Evolutionary conservation across 2,888 invertebrate species (phyloP), one percentile per base, ranked within the genome.

Genomic region (Cataglyphis livida): DNA sequence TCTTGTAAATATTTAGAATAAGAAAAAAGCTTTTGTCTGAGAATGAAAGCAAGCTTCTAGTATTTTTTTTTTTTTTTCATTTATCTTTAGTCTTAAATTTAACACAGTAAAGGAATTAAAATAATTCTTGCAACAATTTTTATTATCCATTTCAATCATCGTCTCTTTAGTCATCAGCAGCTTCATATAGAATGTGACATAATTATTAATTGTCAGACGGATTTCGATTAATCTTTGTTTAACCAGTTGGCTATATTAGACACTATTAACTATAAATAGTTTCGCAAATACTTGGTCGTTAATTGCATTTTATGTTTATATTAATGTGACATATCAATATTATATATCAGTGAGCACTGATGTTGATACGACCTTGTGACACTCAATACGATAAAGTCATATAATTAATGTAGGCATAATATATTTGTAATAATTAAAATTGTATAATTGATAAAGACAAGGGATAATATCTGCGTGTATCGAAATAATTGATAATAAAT

Each of bases 351-450:
- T 7, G n/a, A 48, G 15, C 28, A 73, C 28, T 38, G 41, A 28
- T 73, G 10, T 12, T 41, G 3, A 41, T 12, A 41, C 41, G 25
- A 59, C 28, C 41, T 73, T 28, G 41, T 59, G 41, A 59, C 12
- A 59, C 28, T 73, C 28, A 73, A 73, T 28, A 28, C 7, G 38
- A n/a, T 59, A 73, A 59, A 73, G 9, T 7, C 5, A 15, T 59
- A 41, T 73, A 73, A 73, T 73, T 73, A 73, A 41, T n/a, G 2
- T n/a, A 41, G 28, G 18, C 38, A 38, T 57, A 59, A 59, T n/a
- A 59, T 59, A 73, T 59, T 12, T 25, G 12, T 59, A 73, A 59
- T 73, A 28, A 73, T 73, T 59, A 73, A 73, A 59, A 28, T 71
- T 21, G 1, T 41, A 28, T 25, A 73, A 73, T 59, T 73, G 59